These are phyloP conservation scores for Cherax quadricarinatus DNA, from an alignment of 1,140 invertebrate species.

Conservation along the genomic window DNA sequence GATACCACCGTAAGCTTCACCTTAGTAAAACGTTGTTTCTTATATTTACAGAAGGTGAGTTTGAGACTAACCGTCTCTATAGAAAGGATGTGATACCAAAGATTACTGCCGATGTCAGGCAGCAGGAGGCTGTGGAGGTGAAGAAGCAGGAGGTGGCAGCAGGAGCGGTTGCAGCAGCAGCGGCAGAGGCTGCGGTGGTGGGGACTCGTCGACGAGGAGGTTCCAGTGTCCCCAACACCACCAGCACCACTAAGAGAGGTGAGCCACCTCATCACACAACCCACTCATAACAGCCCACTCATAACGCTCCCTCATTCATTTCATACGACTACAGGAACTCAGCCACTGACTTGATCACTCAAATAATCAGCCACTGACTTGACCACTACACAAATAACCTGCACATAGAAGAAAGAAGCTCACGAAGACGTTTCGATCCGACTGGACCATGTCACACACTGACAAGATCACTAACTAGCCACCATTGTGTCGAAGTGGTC, in stretches of 20 bases:
- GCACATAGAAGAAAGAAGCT: too few species aligned
- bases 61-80: conserved; percentile 4
- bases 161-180: neutral
- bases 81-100: neutral
- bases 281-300: neutral
- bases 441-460: too few species aligned
- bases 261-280: neutral
- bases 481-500: too few species aligned
- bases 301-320: neutral
- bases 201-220: neutral
- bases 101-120: neutral
- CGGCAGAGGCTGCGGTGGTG: neutral
- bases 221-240: neutral
- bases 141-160: neutral
- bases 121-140: neutral
- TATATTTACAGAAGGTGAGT: conserved; percentile 17
- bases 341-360: neutral
- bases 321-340: neutral
- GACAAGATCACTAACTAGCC: too few species aligned
- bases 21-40: neutral
- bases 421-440: too few species aligned
- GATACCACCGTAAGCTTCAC: too few species aligned
- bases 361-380: neutral
- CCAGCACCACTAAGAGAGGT: neutral
- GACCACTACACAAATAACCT: too few species aligned